Percentiles rank a stretch among this genome's conserved stretches.
Conservation (phyloP, 1,140 invertebrate species). For the Drosophila sechellia region DNA sequence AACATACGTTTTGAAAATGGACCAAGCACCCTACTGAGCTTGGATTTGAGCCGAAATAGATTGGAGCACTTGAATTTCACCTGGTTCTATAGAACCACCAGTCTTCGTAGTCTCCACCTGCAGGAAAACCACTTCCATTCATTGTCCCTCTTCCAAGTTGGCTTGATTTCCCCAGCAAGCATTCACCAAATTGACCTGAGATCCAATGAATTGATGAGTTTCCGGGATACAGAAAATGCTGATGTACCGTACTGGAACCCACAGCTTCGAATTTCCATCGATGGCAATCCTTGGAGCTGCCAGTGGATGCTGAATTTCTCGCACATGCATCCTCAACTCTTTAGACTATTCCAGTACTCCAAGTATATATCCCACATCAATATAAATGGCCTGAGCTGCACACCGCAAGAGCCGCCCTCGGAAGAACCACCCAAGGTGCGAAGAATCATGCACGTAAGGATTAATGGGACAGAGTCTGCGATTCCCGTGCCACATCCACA, state of each 20-base stretch:
- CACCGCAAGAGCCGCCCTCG: conserved; percentile 33
- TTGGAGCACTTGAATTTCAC: conserved; percentile 37
- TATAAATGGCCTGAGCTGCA: conserved; percentile 75
- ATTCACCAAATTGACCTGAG: conserved; percentile 51
- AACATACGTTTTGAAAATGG: not conserved
- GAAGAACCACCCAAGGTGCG: not conserved
- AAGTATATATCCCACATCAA: conserved; percentile 81
- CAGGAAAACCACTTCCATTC: conserved; percentile 49
- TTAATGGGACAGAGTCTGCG: not conserved
- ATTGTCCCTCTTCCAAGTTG: conserved; percentile 41
- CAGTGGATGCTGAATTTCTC: conserved; percentile 75
- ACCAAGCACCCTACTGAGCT: conserved; percentile 18
- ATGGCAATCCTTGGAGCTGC: conserved; percentile 79
- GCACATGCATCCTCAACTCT: conserved; percentile 65
- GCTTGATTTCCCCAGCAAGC: conserved; percentile 20
- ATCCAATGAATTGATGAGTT: conserved; percentile 47
- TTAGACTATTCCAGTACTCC: conserved; percentile 72
- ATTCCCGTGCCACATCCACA: conserved; percentile 21
- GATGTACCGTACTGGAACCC: conserved; percentile 6
- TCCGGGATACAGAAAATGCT: conserved; percentile 12
- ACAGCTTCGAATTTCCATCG: conserved; percentile 59
- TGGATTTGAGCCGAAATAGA: conserved; percentile 70
- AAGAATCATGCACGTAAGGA: conserved; percentile 29
- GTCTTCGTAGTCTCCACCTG: conserved; percentile 38
- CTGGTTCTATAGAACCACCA: conserved; percentile 57